Percentiles rank a stretch among this genome's conserved stretches.
Evolutionary conservation across 2,797 vertebrate genomes (phyloP).

Genomic region (Yasuhikotakia modesta): DNA sequence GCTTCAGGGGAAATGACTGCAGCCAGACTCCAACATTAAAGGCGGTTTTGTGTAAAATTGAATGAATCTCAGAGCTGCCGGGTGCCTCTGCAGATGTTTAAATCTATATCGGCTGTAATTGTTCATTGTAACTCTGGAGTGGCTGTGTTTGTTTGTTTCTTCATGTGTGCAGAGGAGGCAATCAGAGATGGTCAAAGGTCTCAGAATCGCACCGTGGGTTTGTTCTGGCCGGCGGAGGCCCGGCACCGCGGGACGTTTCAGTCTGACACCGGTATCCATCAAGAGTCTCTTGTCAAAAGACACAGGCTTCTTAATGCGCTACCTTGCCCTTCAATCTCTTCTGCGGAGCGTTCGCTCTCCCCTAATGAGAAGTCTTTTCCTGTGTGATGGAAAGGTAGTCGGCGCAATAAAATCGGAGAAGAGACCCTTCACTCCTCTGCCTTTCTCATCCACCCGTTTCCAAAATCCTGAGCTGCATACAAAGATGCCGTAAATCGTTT

Average conservation of each 20-base stretch:
- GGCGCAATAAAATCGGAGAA: conserved; percentile 60
- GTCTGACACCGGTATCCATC: conserved; percentile 54
- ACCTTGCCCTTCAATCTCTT: conserved; percentile 57
- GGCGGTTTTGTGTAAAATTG: conserved; percentile 35
- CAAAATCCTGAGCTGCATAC: conserved; percentile 60
- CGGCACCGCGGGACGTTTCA: conserved; percentile 51
- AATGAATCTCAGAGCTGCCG: conserved; percentile 30
- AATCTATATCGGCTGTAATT: conserved; percentile 17
- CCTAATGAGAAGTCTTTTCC: conserved; percentile 56
- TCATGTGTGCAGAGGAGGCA: conserved; percentile 9
- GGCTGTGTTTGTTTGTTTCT: background rate
- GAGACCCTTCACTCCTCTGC: conserved; percentile 52
- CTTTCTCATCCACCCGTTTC: conserved; percentile 55
- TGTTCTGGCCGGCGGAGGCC: conserved; percentile 34
- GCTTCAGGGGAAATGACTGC: background rate
- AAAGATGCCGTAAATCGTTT: conserved; percentile 60
- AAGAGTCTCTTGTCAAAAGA: conserved; percentile 59
- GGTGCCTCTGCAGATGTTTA: conserved; percentile 11
- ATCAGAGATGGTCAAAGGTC: conserved; percentile 45
- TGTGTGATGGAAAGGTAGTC: conserved; percentile 60
- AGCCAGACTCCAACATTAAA: conserved; percentile 4
- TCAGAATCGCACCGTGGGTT: conserved; percentile 28
- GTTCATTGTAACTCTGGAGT: background rate
- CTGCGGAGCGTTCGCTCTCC: conserved; percentile 50
- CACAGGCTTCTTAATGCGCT: conserved; percentile 58